Base-by-base conservation (phyloP, 35 echinoderm and acorn worm species). In the Ophioderma brevispina region DNA sequence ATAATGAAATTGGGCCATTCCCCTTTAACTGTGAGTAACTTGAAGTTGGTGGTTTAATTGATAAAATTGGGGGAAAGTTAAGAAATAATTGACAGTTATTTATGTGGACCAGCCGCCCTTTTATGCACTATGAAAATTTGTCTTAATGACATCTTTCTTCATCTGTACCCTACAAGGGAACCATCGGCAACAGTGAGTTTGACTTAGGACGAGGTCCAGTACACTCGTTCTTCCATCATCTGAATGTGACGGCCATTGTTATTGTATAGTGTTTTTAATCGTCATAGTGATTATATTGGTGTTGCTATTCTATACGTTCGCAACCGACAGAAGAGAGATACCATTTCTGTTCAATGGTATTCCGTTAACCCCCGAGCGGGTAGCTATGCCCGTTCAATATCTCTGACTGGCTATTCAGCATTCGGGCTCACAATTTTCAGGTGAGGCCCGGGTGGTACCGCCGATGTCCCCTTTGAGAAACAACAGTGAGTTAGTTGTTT, bases 401-500 rank as follows among this genome's bases (percentile, higher is more conserved):
- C 59, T 25, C 23, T 25, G 59, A 11, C n/a, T 39, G 85, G 76
- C 4, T 78, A 17, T n/a, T 30, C 55, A 87, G 75, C 39, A 87
- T 42, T 78, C 39, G 39, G 31, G 40, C 70, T 18, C 85, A 77
- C 64, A 77, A 38, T 77, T 70, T 78, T 85, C 83, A 14, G 83
- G 49, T 70, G 83, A 85, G 52, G 55, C 50, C 13, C 39, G 83
- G 35, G 83, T 85, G 31, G 31, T 85, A 19, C 83, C 83, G 23
- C 30, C 83, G 34, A 70, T 18, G 35, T 81, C 11, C 77, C 33
- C 77, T 49, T 59, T 37, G 28, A 28, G 52, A 31, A 85, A 85
- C n/a, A n/a, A n/a, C 35, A 85, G 83, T 85, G 83, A 85, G 83
- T 85, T 32, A 33, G n/a, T n/a, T n/a, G 28, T 84, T 63, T 85